Base-by-base conservation (phyloP, 2,888 invertebrate genomes). In the Drosophila aldrichi region DNA sequence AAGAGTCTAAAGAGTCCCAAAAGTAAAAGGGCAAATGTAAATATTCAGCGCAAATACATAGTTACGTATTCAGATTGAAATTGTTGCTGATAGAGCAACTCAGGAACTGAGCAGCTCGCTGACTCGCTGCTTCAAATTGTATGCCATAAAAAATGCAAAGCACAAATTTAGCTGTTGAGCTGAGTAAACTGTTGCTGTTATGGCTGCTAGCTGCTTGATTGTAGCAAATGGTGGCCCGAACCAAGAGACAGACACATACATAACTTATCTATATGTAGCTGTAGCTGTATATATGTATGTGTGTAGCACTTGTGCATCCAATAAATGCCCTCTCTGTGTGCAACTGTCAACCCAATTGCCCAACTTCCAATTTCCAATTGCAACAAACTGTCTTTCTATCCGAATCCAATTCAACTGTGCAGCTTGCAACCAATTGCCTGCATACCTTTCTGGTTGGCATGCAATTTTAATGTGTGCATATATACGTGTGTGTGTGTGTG, bases 381-480 rank as follows among this genome's bases (percentile, higher is more conserved):
- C 59, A 59, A 68, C 41, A 43, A 43, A 44, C 18, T 18, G 34
- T 9, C 57, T 25, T 34, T 34, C 49, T 16, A 16, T 32, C 54
- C 36, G 34, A 36, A n/a, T 54, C 54, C 40, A 22, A 40, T 54
- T n/a, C 40, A n/a, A 38, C 36, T n/a, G 25, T 20, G 8, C 48
- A 18, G 20, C 32, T 56, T 20, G 38, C 52, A 41, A 32, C 38
- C 44, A 70, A 57, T 57, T 68, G 68, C 55, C 62, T 74, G 64
- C 55, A 59, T 49, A 61, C 68, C 65, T 51, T 54, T 48, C 65
- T 60, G 51, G 63, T 74, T 79, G 84, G 87, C 84, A 88, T 85
- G 84, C 88, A 88, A 83, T 83, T 83, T 85, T 77, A 85, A 88
- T 86, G 84, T 86, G 44, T 22, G 16, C 22, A 1, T 49, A 4